A percentile compares a stretch with the other conserved stretches of the same genome.
These are phyloP conservation scores for Geococcyx californianus DNA, from an alignment of 2,113 vertebrate species.

Conservation along the genomic window DNA sequence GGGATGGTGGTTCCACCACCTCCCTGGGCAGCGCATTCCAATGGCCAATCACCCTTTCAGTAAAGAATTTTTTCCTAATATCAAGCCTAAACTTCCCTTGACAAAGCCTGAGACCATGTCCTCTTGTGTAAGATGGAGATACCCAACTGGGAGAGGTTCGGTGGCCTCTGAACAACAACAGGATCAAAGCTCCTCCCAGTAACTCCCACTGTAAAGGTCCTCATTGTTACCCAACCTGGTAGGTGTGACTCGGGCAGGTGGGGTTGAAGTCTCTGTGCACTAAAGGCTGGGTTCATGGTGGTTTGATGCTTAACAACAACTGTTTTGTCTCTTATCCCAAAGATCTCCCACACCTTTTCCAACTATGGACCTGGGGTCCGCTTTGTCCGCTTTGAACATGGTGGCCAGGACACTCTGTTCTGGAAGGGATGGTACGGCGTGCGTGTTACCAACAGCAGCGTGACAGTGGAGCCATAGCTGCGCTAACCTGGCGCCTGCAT, in stretches of 20 bases:
- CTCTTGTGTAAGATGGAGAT: not conserved
- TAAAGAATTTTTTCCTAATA: too few relatives aligned
- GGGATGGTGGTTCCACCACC: too few relatives aligned
- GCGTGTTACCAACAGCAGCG: slow-evolving; percentile 87
- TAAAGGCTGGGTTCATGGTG: not conserved
- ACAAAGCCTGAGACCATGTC: too few relatives aligned
- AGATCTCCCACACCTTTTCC: slow-evolving; percentile 87
- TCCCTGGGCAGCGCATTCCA: too few relatives aligned
- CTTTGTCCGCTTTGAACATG: slow-evolving; percentile 87
- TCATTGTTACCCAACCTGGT: not conserved
- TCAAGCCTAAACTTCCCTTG: too few relatives aligned
- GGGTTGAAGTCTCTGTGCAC: not conserved
- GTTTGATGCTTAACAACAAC: not conserved
- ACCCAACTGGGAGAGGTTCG: not conserved
- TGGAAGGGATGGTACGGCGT: slow-evolving; percentile 96
- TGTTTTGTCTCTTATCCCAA: not conserved
- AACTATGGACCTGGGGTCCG: slow-evolving; percentile 88
- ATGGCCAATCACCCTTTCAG: too few relatives aligned
- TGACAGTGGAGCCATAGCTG: slow-evolving; percentile 78
- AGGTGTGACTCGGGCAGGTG: not conserved
- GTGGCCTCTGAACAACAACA: not conserved
- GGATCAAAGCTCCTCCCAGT: not conserved
- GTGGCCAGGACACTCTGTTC: slow-evolving; percentile 87
- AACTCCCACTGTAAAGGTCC: not conserved
- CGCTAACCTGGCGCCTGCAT: not conserved